Conservation (phyloP, 2,888 invertebrate species). For the Andrena bicolor region DNA sequence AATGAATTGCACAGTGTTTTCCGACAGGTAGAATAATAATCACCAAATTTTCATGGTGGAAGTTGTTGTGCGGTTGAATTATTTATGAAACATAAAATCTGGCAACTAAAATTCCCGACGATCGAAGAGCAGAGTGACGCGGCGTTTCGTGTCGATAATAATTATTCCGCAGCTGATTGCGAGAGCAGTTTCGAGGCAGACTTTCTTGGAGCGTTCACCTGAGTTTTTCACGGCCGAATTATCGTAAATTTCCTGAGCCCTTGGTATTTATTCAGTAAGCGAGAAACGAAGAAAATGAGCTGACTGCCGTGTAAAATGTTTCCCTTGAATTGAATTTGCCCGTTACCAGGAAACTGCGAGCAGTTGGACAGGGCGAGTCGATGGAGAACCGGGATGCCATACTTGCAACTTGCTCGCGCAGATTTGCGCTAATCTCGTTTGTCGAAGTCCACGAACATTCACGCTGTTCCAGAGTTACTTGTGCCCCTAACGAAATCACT, state of each 20-base stretch:
- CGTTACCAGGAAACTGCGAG: constrained; percentile 12
- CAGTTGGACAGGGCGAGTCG: constrained; percentile 14
- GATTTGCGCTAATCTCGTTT: constrained; percentile 56
- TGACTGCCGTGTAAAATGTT: constrained; percentile 18
- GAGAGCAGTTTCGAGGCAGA: constrained; percentile 8
- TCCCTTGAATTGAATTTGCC: constrained; percentile 36
- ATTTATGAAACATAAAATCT: no score
- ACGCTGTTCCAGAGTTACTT: constrained; percentile 28
- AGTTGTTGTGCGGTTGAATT: no score
- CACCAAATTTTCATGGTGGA: no score
- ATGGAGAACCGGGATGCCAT: constrained; percentile 4
- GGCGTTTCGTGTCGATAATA: constrained; percentile 1
- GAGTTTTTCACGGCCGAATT: constrained; percentile 2
- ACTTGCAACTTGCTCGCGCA: constrained; percentile 35
- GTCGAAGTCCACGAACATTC: constrained; percentile 46
- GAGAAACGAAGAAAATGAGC: neutral
- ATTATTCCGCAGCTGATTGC: constrained; percentile 9
- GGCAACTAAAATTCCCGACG: neutral
- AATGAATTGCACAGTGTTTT: no score
- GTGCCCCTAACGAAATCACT: constrained; percentile 35
- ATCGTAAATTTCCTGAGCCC: neutral
- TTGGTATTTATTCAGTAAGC: constrained; percentile 3
- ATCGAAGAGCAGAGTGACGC: neutral
- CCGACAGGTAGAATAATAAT: no score
- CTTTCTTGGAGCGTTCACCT: neutral